Evolutionary conservation across 2,113 vertebrate species (phyloP), one percentile per base, ranked within the genome.

Genomic region (Epinephelus lanceolatus): DNA sequence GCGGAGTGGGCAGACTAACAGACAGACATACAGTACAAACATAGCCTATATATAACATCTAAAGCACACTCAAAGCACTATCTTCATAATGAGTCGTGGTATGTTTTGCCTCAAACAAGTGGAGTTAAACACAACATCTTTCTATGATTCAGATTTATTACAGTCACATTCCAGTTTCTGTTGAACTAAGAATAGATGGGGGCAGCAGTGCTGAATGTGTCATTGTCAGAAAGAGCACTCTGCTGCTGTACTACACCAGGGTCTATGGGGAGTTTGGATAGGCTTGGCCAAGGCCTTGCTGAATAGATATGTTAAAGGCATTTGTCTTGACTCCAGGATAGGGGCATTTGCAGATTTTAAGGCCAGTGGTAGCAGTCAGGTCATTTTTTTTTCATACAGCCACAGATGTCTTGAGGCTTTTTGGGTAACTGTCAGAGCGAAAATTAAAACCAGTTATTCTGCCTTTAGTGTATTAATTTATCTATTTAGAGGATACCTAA

Each of bases 171-270:
- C 4, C 67, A 81, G 73, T 77, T 83, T 83, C 57, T 69, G 71
- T 78, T 80, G 65, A 53, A 60, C 84, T 85, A 85, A 86, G 71
- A 91, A 87, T 90, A 88, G 77, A 73, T 78, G 81, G 61, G 30
- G 81, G 71, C 85, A 80, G 82, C 70, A 42, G 75, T 23, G 40
- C 77, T 90, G 77, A 89, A 86, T 91, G 78, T 74, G 12, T 90
- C 87, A 81, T 85, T 91, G 88, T 93, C 81, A 84, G 56, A 81
- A 85, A 77, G 80, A 72, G 81, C 61, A 37, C 27, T 75, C 17
- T 66, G 63, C 83, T 88, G 47, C 83, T 88, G 47, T 62, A 73
- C 80, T 78, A 51, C 23, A 6, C 37, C 15, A 1, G 25, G 53
- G 80, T 86, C 71, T 52, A 30, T 42, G 6, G 83, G 84, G 89